A percentile compares a stretch with the other conserved stretches of the same genome.
phyloP scores from a whole-genome alignment of 2,888 invertebrate genomes.

The Auanema freiburgensis region DNA sequence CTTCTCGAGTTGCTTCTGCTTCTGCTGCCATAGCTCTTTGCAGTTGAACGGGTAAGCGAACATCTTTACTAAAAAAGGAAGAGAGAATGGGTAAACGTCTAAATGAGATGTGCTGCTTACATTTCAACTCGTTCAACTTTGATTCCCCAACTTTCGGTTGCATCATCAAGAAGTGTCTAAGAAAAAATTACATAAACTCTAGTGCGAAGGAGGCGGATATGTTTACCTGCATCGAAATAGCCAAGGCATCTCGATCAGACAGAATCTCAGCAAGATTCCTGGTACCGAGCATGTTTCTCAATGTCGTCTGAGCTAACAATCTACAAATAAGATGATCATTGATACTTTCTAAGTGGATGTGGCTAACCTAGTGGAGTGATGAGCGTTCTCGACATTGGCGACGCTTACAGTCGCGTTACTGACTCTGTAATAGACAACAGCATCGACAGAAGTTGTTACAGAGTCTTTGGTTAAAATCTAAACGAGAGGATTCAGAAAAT shows the following conservation, averaged over 20 bases:
- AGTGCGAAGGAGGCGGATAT: constrained; percentile 1
- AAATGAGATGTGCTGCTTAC: constrained; percentile 71
- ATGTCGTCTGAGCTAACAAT: constrained; percentile 66
- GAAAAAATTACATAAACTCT: not conserved
- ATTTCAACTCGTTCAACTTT: constrained; percentile 85
- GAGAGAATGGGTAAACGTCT: constrained; percentile 1
- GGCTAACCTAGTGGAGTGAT: constrained; percentile 37
- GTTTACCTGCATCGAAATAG: constrained; percentile 80
- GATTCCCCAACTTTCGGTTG: constrained; percentile 67
- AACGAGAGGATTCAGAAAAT: constrained; percentile 13
- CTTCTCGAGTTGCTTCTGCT: constrained; percentile 45
- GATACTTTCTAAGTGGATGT: not conserved
- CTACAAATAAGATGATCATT: constrained; percentile 8
- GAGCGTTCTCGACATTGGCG: constrained; percentile 90
- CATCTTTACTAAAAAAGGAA: constrained; percentile 32
- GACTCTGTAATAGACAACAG: constrained; percentile 73
- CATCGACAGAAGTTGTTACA: constrained; percentile 94
- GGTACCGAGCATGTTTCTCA: constrained; percentile 88
- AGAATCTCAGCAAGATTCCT: constrained; percentile 92
- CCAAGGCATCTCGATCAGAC: constrained; percentile 90
- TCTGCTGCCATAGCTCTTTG: constrained; percentile 49
- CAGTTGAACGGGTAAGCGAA: constrained; percentile 41
- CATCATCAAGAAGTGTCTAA: constrained; percentile 64
- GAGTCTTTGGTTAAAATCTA: constrained; percentile 94
- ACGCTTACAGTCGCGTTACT: constrained; percentile 95